phyloP scores from a whole-genome alignment of 1,140 invertebrate species.

The Trachymyrmex cornetzi region DNA sequence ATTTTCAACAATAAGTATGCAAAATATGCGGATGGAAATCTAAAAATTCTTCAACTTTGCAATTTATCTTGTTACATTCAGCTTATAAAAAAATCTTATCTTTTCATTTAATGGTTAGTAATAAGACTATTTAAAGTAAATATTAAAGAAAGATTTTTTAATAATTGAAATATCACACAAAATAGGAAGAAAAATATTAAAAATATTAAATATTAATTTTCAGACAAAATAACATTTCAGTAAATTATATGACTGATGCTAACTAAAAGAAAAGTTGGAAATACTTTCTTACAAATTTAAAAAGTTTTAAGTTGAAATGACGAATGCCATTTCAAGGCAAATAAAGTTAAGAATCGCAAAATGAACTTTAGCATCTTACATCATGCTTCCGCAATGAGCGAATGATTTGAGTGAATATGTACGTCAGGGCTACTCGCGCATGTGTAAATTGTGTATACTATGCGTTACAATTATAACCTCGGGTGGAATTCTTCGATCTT shows the following conservation, averaged over 20 bases:
- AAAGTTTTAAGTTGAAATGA: constrained; percentile 15
- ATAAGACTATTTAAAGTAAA: neutral
- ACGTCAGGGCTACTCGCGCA: constrained; percentile 80
- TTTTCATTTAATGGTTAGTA: neutral
- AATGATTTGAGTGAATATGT: constrained; percentile 74
- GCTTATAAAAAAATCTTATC: neutral
- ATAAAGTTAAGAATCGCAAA: constrained; percentile 51
- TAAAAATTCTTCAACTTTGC: neutral
- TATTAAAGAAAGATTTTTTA: neutral
- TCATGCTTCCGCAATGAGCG: constrained; percentile 71
- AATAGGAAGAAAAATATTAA: neutral
- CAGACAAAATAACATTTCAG: constrained; percentile 2
- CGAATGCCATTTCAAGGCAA: neutral
- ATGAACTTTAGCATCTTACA: constrained; percentile 40
- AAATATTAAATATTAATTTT: neutral
- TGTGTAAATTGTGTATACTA: constrained; percentile 80
- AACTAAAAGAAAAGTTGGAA: neutral
- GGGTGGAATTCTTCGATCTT: constrained; percentile 74
- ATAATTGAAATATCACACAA: neutral
- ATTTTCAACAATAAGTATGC: constrained; percentile 29
- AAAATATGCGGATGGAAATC: neutral
- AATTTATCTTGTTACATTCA: neutral
- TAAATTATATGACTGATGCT: neutral
- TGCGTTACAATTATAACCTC: constrained; percentile 73
- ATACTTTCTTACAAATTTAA: neutral